Percentiles rank a stretch among this genome's conserved stretches.
Conservation (phyloP, 2,888 invertebrate genomes). For the Ophion obscuratus region DNA sequence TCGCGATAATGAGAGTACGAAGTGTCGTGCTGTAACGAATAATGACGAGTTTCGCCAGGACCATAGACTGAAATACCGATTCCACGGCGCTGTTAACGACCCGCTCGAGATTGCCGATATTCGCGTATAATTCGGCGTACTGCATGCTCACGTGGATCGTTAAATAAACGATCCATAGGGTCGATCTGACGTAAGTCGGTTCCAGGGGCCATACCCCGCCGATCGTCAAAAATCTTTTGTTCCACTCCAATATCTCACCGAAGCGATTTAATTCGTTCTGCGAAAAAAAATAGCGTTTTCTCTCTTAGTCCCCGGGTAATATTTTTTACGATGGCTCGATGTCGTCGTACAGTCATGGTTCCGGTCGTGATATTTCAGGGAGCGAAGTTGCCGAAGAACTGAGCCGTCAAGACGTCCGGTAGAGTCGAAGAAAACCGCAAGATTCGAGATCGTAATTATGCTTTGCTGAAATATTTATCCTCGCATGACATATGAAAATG, state of each 20-base stretch:
- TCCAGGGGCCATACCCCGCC: slow-evolving; percentile 68
- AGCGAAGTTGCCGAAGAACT: slow-evolving; percentile 39
- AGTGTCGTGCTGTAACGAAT: slow-evolving; percentile 66
- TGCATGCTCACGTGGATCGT: slow-evolving; percentile 65
- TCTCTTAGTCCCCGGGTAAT: not conserved
- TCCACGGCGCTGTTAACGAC: slow-evolving; percentile 66
- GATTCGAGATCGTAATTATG: slow-evolving; percentile 16
- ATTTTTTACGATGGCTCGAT: not conserved
- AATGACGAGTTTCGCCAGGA: slow-evolving; percentile 64
- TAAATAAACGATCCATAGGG: slow-evolving; percentile 65
- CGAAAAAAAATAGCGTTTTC: not conserved
- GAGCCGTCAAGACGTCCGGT: not conserved
- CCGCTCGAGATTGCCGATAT: slow-evolving; percentile 58
- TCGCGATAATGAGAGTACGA: slow-evolving; percentile 58
- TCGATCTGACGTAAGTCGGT: slow-evolving; percentile 62
- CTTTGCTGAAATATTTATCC: slow-evolving; percentile 38
- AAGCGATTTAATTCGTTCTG: slow-evolving; percentile 57
- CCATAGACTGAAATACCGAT: slow-evolving; percentile 68
- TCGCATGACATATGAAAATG: slow-evolving; percentile 4
- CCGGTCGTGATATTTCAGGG: slow-evolving; percentile 12
- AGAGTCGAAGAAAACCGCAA: slow-evolving; percentile 53
- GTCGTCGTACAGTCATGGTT: slow-evolving; percentile 44
- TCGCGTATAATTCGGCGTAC: slow-evolving; percentile 63
- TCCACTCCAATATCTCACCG: slow-evolving; percentile 61
- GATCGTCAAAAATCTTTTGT: slow-evolving; percentile 60